These are phyloP conservation scores for Coelopa frigida DNA, from an alignment of 1,140 invertebrate species.

Conservation along the genomic window DNA sequence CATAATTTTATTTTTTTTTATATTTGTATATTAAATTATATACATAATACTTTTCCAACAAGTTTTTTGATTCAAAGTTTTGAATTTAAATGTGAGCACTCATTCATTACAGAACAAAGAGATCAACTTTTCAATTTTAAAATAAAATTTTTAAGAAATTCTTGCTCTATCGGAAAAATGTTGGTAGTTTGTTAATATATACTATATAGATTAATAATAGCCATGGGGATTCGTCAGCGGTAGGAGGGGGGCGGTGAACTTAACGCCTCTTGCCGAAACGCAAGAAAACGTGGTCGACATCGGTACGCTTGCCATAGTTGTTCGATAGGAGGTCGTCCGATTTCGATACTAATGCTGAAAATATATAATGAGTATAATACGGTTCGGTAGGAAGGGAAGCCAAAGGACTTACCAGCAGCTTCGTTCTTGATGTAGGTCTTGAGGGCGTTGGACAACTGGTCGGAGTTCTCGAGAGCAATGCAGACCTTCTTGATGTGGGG, in stretches of 20 bases:
- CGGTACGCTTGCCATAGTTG: conserved; percentile 60
- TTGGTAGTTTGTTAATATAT: too few relatives aligned
- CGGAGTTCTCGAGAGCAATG: conserved; percentile 38
- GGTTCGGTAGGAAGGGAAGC: neutral
- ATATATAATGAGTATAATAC: neutral
- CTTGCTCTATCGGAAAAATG: too few relatives aligned
- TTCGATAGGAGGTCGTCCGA: conserved; percentile 30
- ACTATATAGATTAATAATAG: too few relatives aligned
- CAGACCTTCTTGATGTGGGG: conserved; percentile 41
- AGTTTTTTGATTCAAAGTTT: too few relatives aligned
- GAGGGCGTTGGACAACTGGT: conserved; percentile 35
- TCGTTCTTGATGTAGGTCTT: conserved; percentile 42
- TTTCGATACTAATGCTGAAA: conserved; percentile 31
- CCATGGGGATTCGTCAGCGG: too few relatives aligned
- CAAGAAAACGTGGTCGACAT: conserved; percentile 69
- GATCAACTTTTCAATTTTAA: conserved; percentile 13
- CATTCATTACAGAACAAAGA: too few relatives aligned
- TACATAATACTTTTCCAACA: too few relatives aligned
- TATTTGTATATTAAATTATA: too few relatives aligned
- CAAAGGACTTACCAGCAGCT: conserved; percentile 32
- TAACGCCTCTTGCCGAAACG: conserved; percentile 60
- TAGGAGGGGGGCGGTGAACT: conserved; percentile 8
- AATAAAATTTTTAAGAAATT: too few relatives aligned
- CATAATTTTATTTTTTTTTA: too few relatives aligned
- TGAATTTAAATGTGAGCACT: too few relatives aligned